Conservation (phyloP, 2,113 vertebrate species). For the Xiphias gladius region DNA sequence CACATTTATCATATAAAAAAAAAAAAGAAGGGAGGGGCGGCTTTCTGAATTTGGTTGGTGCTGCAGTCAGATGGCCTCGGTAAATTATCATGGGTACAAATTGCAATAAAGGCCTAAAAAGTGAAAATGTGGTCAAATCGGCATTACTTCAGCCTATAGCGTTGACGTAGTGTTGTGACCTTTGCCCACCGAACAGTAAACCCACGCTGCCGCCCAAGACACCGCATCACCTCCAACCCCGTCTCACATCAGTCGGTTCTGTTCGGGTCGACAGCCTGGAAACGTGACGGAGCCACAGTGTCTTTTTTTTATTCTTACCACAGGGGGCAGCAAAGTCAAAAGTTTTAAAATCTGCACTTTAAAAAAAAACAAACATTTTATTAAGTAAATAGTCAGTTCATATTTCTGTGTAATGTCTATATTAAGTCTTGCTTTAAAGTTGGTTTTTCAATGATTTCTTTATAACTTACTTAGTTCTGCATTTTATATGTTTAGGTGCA, state of each 20-base stretch:
- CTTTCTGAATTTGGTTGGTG: not conserved
- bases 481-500: too few relatives aligned
- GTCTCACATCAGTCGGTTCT: constrained; percentile 21
- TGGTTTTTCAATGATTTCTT: not conserved
- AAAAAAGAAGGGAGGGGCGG: too few relatives aligned
- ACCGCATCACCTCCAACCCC: constrained; percentile 12
- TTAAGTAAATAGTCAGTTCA: not conserved
- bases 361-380: too few relatives aligned
- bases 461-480: too few relatives aligned
- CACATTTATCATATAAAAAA: not conserved
- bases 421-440: too few relatives aligned
- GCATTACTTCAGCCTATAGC: not conserved
- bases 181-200: constrained; percentile 15
- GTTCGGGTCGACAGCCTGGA: constrained; percentile 43
- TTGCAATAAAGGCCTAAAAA: not conserved
- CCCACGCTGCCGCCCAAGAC: not conserved
- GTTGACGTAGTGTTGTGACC: constrained; percentile 28
- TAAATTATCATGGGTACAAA: not conserved
- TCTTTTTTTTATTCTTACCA: not conserved
- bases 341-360: not conserved
- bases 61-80: not conserved
- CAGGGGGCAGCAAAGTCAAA: not conserved
- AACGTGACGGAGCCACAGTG: not conserved
- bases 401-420: too few relatives aligned
- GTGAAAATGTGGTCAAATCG: not conserved